A percentile compares a stretch with the other conserved stretches of the same genome.
Conservation (phyloP, 2,888 invertebrate genomes). For the Mesoligia furuncula region DNA sequence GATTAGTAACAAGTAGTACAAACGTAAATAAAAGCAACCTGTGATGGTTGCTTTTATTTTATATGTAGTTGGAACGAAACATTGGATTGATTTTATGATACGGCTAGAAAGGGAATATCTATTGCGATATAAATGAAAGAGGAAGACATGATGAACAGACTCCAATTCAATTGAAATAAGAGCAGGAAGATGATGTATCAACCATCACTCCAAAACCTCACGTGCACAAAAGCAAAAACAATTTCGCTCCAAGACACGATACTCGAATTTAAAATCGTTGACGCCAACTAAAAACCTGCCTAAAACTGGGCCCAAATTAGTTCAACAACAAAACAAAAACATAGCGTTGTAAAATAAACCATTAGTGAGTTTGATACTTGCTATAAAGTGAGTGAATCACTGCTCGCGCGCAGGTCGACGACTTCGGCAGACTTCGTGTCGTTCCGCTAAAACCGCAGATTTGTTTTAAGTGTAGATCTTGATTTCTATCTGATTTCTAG, state of each 20-base stretch:
- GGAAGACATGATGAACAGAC: background rate
- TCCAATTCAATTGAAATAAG: background rate
- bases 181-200: background rate
- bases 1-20: background rate
- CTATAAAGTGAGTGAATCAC: constrained; percentile 61
- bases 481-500: constrained; percentile 52
- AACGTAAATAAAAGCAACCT: background rate
- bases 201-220: background rate
- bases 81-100: background rate
- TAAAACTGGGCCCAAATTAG: constrained; percentile 33
- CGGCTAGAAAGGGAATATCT: background rate
- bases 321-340: constrained; percentile 42
- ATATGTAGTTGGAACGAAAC: too few relatives aligned
- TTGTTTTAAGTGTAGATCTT: constrained; percentile 52
- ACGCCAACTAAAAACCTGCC: constrained; percentile 1
- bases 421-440: constrained; percentile 58
- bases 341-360: constrained; percentile 49
- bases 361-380: constrained; percentile 59
- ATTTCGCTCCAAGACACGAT: background rate
- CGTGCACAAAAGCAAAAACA: background rate
- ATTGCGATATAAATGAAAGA: background rate
- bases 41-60: too few relatives aligned
- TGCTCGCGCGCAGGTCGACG: constrained; percentile 59
- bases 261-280: background rate
- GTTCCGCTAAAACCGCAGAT: constrained; percentile 61